Conservation (phyloP, 2,797 vertebrate species). For the Rhinogobio ventralis region DNA sequence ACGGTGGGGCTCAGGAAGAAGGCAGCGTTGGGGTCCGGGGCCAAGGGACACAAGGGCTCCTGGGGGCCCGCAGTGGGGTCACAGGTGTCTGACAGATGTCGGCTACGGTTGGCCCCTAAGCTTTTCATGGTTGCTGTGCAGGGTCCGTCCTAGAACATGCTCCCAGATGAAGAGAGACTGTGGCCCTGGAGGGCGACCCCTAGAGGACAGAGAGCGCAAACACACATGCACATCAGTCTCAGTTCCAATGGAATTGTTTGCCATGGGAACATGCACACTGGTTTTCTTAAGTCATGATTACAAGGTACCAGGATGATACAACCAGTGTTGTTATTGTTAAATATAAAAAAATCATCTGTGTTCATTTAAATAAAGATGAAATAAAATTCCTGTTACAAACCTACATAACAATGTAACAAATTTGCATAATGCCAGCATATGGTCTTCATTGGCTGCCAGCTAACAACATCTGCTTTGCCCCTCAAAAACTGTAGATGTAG, state of each 20-base stretch:
- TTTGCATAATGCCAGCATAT: too few relatives aligned
- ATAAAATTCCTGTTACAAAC: too few relatives aligned
- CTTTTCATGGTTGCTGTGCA: constrained; percentile 89
- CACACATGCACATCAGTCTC: not conserved
- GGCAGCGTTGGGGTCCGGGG: constrained; percentile 84
- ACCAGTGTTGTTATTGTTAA: too few relatives aligned
- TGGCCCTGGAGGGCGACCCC: constrained; percentile 71
- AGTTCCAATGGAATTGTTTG: not conserved
- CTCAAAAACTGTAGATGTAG: too few relatives aligned
- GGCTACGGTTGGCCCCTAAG: constrained; percentile 93
- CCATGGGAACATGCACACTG: not conserved
- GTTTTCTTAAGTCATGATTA: not conserved
- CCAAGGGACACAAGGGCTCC: constrained; percentile 86
- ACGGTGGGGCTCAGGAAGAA: constrained; percentile 90
- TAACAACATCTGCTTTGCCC: too few relatives aligned
- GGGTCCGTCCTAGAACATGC: constrained; percentile 78
- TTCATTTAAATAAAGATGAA: too few relatives aligned
- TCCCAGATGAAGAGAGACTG: constrained; percentile 64
- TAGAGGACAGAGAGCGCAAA: constrained; percentile 56
- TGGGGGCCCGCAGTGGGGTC: constrained; percentile 90
- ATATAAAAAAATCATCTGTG: too few relatives aligned
- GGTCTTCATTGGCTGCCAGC: too few relatives aligned
- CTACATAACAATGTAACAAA: too few relatives aligned
- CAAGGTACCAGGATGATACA: too few relatives aligned
- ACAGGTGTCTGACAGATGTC: constrained; percentile 93